These are phyloP conservation scores for Pseudopleuronectes americanus DNA, from an alignment of 2,797 vertebrate species.

Conservation along the genomic window DNA sequence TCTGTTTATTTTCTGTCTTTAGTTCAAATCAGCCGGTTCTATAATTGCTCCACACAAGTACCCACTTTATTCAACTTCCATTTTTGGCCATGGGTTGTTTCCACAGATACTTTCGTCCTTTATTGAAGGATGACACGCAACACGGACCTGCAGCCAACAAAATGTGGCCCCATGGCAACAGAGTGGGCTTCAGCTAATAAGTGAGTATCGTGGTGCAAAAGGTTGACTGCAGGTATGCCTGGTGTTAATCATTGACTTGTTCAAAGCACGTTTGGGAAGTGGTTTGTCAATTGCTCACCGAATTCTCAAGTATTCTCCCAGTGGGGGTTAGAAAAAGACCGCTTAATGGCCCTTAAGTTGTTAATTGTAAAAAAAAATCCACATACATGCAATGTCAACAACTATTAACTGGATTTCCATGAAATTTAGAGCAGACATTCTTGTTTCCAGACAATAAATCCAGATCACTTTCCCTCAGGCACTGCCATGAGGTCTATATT, in stretches of 20 bases:
- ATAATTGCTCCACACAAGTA: conserved; percentile 7
- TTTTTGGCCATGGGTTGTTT: conserved; percentile 37
- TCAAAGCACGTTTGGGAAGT: conserved; percentile 60
- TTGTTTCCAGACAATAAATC: not conserved
- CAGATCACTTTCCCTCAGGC: not conserved
- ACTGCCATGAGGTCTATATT: not conserved
- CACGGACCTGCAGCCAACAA: conserved; percentile 57
- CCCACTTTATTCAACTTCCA: conserved; percentile 20
- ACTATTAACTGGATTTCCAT: not conserved
- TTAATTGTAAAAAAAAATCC: not conserved
- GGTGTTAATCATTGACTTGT: conserved; percentile 82
- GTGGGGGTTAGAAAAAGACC: conserved; percentile 34
- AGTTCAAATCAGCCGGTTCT: not conserved
- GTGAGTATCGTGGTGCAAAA: conserved; percentile 84
- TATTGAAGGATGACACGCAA: conserved; percentile 63
- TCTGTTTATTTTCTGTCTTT: conserved; percentile 8
- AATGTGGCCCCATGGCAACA: conserved; percentile 80
- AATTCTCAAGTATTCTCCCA: conserved; percentile 39
- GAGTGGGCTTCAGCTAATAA: conserved; percentile 78
- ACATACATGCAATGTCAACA: not conserved
- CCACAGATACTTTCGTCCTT: conserved; percentile 51
- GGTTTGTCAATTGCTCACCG: conserved; percentile 66
- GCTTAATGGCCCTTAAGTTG: conserved; percentile 3
- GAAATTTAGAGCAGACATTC: not conserved
- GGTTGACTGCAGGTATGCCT: conserved; percentile 80